Evolutionary conservation across 2,113 vertebrate species (phyloP), one percentile per base, ranked within the genome.

Genomic region (Ciconia maguari): DNA sequence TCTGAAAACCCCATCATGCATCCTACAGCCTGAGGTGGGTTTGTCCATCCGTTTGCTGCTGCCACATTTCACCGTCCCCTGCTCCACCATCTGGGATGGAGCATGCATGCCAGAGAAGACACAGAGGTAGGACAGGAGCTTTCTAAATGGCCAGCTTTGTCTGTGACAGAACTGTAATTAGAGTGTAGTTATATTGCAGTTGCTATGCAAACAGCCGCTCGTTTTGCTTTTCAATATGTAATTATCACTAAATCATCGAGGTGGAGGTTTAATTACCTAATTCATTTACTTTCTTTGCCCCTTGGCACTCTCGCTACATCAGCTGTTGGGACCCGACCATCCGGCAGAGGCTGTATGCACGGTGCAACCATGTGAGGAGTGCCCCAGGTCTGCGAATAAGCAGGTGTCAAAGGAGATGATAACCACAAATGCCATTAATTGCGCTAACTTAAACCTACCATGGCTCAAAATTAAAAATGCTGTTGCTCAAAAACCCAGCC

Each of bases 241-340:
- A 96, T 95, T 96, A 95, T 71, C 89, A 36, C 89, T 91, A 96
- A 95, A 94, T 94, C 89, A 75, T 78, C 17, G 2, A 91, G 93
- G 91, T 91, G 93, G 93, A 81, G 89, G 86, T 94, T 96, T 77
- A 44, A 42, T 89, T 44, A 27, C 91, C 77, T 83, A 13, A 83
- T 26, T 62, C 16, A 0, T 82, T 89, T 75, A 2, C 60, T 81
- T 77, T 51, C 76, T 60, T 52, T 38, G 2, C 52, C 54, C 44
- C 68, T 65, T 27, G 70, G 66, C 2, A 0, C 48, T 88, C 71
- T 65, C 7, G 0, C 9, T 20, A 10, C 70, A 13, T 48, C 68
- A 52, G 61, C 61, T 69, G 18, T 4, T 54, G 55, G 65, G 70
- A 32, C 61, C 29, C 4, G 4, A 30, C 22, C 68, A 17, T 58